A percentile compares a stretch with the other conserved stretches of the same genome.
Conservation (phyloP, 2,888 invertebrate species). For the Oligia latruncula region DNA sequence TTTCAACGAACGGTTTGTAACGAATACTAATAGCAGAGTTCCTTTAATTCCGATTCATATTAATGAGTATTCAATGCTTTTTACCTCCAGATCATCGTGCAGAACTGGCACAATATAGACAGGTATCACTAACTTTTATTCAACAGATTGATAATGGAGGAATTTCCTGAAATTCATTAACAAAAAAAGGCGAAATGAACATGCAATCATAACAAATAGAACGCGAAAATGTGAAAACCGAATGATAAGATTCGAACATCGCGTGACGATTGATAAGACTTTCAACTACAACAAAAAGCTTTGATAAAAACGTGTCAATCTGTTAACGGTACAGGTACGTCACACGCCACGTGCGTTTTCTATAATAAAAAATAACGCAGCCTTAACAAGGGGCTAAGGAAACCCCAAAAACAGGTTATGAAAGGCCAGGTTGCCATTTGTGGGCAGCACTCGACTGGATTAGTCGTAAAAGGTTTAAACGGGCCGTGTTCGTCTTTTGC, state of each 20-base stretch:
- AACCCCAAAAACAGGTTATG: slow-evolving; percentile 90
- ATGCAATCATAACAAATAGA: slow-evolving; percentile 56
- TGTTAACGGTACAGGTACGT: slow-evolving; percentile 61
- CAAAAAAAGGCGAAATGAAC: slow-evolving; percentile 41
- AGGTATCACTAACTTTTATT: slow-evolving; percentile 8
- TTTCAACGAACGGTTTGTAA: background rate
- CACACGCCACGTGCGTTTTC: slow-evolving; percentile 73
- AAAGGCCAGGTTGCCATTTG: slow-evolving; percentile 89
- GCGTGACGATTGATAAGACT: slow-evolving; percentile 58
- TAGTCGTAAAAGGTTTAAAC: slow-evolving; percentile 90
- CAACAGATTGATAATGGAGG: slow-evolving; percentile 23
- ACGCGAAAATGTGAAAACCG: slow-evolving; percentile 48
- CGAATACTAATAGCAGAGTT: background rate
- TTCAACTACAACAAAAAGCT: slow-evolving; percentile 47
- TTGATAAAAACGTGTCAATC: slow-evolving; percentile 54
- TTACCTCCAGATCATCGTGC: slow-evolving; percentile 17
- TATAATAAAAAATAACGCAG: slow-evolving; percentile 77
- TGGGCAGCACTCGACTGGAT: slow-evolving; percentile 86
- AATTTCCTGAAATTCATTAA: slow-evolving; percentile 21
- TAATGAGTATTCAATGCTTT: slow-evolving; percentile 9
- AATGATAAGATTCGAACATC: slow-evolving; percentile 48
- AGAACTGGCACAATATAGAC: slow-evolving; percentile 20
- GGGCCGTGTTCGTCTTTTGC: slow-evolving; percentile 84
- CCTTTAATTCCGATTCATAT: slow-evolving; percentile 8
- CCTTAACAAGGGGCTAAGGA: slow-evolving; percentile 84